Conservation (phyloP, 2,797 vertebrate genomes). For the Chelon auratus region DNA sequence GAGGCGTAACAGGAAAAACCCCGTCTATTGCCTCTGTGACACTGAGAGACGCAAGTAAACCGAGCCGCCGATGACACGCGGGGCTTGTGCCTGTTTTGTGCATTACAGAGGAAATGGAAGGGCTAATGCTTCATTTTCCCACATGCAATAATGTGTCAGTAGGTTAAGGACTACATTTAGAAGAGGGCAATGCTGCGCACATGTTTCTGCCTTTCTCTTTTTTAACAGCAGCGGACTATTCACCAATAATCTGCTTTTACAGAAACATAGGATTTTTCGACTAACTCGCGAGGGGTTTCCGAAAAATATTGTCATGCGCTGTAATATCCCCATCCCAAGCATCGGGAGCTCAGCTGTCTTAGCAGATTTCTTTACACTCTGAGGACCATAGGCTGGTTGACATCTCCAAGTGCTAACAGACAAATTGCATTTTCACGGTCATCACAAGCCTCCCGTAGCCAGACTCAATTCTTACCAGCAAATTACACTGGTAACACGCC, state of each 20-base stretch:
- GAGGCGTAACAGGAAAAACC: constrained; percentile 38
- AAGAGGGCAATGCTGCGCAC: neutral
- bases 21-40: constrained; percentile 26
- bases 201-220: neutral
- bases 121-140: constrained; percentile 25
- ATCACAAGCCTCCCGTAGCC: too few species aligned
- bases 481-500: too few species aligned
- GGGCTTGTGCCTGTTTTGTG: neutral
- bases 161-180: constrained; percentile 8
- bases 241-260: neutral
- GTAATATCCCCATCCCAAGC: neutral
- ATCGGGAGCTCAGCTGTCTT: too few species aligned
- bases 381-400: too few species aligned
- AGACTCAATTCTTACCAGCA: too few species aligned
- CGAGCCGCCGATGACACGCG: constrained; percentile 31
- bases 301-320: constrained; percentile 3
- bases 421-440: too few species aligned
- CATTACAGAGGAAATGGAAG: constrained; percentile 27
- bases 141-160: constrained; percentile 14
- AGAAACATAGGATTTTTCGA: neutral
- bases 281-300: neutral
- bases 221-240: constrained; percentile 1
- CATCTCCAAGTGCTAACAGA: too few species aligned
- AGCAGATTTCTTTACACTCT: too few species aligned
- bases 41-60: constrained; percentile 30